Conservation (phyloP, 2,888 invertebrate genomes). For the Hofmannophila pseudospretella region DNA sequence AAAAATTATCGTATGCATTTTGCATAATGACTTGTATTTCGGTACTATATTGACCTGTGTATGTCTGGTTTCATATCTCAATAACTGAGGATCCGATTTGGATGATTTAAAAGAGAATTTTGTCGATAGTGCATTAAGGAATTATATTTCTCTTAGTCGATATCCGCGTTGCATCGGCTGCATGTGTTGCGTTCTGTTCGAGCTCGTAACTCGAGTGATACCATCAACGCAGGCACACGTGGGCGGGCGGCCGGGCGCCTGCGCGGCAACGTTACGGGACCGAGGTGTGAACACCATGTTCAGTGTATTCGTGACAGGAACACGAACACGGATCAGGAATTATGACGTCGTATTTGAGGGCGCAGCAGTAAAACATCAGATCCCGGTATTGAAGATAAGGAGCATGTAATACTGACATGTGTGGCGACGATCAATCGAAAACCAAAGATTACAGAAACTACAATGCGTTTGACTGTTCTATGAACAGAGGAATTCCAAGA, state of each 20-base stretch:
- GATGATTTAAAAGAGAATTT: too few species aligned
- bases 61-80: too few species aligned
- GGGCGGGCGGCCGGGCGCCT: constrained; percentile 10
- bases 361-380: constrained; percentile 33
- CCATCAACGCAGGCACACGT: constrained; percentile 27
- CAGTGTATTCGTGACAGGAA: constrained; percentile 32
- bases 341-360: constrained; percentile 38
- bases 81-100: too few species aligned
- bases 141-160: too few species aligned
- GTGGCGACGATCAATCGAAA: not conserved
- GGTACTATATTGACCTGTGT: too few species aligned
- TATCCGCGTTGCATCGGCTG: not conserved
- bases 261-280: constrained; percentile 11
- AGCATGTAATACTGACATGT: constrained; percentile 2
- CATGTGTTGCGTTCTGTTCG: constrained; percentile 19
- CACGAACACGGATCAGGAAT: constrained; percentile 37
- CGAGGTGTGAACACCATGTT: constrained; percentile 20
- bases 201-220: constrained; percentile 41
- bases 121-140: too few species aligned
- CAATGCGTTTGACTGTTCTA: too few species aligned
- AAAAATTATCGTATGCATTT: too few species aligned
- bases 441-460: too few species aligned
- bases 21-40: too few species aligned
- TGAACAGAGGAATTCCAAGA: too few species aligned
- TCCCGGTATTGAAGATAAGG: constrained; percentile 40